Evolutionary conservation across 2,113 vertebrate species (phyloP).

Genomic region (Gavia stellata): DNA sequence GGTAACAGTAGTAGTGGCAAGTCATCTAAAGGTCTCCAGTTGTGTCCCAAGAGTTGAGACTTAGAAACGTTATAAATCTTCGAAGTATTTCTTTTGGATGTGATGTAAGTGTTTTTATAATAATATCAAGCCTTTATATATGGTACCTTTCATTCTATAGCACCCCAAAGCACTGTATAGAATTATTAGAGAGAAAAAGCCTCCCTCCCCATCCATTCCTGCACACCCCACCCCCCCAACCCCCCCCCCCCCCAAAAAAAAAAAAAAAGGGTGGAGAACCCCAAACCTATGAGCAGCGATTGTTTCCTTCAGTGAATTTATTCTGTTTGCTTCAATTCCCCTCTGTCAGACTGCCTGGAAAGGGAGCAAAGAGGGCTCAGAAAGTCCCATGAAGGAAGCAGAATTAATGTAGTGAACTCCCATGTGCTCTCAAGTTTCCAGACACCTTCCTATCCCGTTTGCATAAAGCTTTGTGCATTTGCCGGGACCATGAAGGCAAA

Average conservation of each 20-base stretch:
- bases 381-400: background rate
- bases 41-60: background rate
- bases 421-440: background rate
- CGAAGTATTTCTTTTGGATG: background rate
- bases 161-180: background rate
- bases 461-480: background rate
- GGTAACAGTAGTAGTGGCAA: background rate
- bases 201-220: background rate
- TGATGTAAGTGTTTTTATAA: background rate
- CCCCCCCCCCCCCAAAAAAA: background rate
- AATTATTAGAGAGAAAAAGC: background rate
- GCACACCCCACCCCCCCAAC: background rate
- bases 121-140: background rate
- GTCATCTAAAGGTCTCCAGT: background rate
- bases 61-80: background rate
- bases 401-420: background rate
- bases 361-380: background rate
- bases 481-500: background rate
- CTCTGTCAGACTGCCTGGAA: background rate
- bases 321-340: background rate
- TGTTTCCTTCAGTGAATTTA: background rate
- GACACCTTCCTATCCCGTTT: background rate
- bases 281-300: background rate
- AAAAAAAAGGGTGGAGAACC: fast-evolving
- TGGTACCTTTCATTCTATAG: background rate